phyloP scores from a whole-genome alignment of 2,888 invertebrate species.

The Rhagonycha lutea region DNA sequence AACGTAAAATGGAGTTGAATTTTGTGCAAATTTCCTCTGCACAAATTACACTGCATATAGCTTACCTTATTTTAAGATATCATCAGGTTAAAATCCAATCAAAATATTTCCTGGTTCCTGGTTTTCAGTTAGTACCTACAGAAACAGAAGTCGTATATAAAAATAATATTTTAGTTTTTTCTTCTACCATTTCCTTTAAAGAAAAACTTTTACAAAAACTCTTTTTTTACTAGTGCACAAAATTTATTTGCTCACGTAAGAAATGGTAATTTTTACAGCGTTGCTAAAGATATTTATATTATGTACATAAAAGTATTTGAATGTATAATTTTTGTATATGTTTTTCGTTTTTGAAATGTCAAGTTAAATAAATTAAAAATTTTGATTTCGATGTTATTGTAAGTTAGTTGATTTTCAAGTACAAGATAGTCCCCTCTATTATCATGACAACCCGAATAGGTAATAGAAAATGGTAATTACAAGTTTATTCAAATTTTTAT shows the following conservation, averaged over 20 bases:
- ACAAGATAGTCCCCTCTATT: too few relatives aligned
- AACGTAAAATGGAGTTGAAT: too few relatives aligned
- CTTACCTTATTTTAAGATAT: too few relatives aligned
- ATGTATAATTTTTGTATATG: neutral
- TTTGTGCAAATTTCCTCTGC: too few relatives aligned
- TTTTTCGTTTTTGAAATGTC: neutral
- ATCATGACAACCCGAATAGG: neutral
- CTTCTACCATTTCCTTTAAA: neutral
- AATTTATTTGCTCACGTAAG: neutral
- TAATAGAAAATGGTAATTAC: neutral
- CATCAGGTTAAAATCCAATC: too few relatives aligned
- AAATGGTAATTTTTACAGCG: neutral
- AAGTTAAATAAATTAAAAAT: neutral
- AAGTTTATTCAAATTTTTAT: neutral
- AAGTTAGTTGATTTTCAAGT: too few relatives aligned
- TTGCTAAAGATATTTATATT: neutral
- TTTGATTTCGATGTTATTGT: neutral
- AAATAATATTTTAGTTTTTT: too few relatives aligned
- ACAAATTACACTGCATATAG: too few relatives aligned
- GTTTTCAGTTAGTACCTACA: too few relatives aligned
- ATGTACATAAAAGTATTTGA: neutral
- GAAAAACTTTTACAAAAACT: neutral
- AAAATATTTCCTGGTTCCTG: too few relatives aligned
- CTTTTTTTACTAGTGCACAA: neutral
- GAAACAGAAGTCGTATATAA: too few relatives aligned